Percentiles rank a stretch among this genome's conserved stretches.
These are phyloP conservation scores for Apis dorsata DNA, from an alignment of 1,140 invertebrate species.

Conservation along the genomic window DNA sequence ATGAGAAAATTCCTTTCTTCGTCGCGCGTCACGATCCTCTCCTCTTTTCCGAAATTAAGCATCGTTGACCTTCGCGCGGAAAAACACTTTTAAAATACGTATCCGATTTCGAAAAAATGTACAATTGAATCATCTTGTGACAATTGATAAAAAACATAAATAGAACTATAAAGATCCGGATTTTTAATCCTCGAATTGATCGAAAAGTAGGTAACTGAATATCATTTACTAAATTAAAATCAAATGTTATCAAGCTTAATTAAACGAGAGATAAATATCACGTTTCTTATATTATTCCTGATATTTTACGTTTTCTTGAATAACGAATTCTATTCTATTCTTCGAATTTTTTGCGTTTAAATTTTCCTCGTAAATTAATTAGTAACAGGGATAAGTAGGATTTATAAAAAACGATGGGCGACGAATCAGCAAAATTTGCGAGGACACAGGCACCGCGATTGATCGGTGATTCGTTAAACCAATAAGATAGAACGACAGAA, in stretches of 20 bases:
- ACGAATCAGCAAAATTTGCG: conserved; percentile 41
- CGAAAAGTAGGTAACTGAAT: too few species aligned
- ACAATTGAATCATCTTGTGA: too few species aligned
- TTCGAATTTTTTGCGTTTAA: too few species aligned
- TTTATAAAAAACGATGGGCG: not conserved
- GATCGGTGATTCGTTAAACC: conserved; percentile 50
- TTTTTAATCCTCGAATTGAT: too few species aligned
- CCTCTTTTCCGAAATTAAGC: conserved; percentile 18
- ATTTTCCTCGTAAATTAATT: not conserved
- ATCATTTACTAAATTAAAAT: too few species aligned
- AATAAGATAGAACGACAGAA: conserved; percentile 40
- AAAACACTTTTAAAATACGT: not conserved
- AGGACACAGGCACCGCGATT: not conserved
- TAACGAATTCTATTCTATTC: too few species aligned
- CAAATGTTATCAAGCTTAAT: too few species aligned
- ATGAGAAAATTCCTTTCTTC: conserved; percentile 51
- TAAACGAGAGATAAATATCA: too few species aligned
- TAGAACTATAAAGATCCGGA: too few species aligned
- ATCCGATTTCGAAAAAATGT: not conserved
- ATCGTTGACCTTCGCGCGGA: not conserved
- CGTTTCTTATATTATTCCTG: too few species aligned
- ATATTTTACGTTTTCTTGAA: too few species aligned
- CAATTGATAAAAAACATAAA: too few species aligned
- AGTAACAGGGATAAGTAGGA: not conserved
- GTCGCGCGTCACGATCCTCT: not conserved